These are phyloP conservation scores for Bergia sp. DNA, from an alignment of 92 coral and sea anemone genomes.

Conservation along the genomic window DNA sequence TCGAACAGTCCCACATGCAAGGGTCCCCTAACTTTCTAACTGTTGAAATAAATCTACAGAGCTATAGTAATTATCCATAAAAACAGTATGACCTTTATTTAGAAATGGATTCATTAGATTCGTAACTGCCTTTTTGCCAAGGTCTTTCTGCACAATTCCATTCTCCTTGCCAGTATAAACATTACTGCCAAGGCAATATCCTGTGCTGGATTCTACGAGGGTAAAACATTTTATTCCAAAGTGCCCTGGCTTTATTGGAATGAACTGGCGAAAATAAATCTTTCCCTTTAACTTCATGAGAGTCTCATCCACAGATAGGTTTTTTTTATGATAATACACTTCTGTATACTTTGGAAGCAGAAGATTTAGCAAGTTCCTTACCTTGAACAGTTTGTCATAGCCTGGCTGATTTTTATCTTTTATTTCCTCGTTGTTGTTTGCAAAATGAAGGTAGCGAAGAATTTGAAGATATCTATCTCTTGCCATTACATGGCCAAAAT, in stretches of 20 bases:
- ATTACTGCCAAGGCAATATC: constrained; percentile 31
- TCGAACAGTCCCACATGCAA: constrained; percentile 46
- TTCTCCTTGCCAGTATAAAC: constrained; percentile 40
- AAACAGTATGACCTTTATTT: constrained; percentile 37
- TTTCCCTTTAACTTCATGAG: constrained; percentile 39
- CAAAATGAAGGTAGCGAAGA: constrained; percentile 44
- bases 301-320: constrained; percentile 26
- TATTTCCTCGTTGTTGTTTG: constrained; percentile 28
- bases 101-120: constrained; percentile 26
- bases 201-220: constrained; percentile 36
- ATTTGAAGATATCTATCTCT: constrained; percentile 46
- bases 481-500: constrained; percentile 45
- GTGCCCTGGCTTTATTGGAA: constrained; percentile 30
- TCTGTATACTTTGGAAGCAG: constrained; percentile 32
- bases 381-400: constrained; percentile 34
- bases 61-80: constrained; percentile 41
- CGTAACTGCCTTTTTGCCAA: constrained; percentile 25
- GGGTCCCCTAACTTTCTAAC: constrained; percentile 30
- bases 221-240: constrained; percentile 29
- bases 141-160: constrained; percentile 43
- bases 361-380: constrained; percentile 37
- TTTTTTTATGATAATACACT: constrained; percentile 31
- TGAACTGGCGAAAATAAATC: constrained; percentile 38
- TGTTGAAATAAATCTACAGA: constrained; percentile 42
- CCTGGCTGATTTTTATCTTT: constrained; percentile 21